phyloP scores from a whole-genome alignment of 2,888 invertebrate species.

The Melanostoma mellinum region DNA sequence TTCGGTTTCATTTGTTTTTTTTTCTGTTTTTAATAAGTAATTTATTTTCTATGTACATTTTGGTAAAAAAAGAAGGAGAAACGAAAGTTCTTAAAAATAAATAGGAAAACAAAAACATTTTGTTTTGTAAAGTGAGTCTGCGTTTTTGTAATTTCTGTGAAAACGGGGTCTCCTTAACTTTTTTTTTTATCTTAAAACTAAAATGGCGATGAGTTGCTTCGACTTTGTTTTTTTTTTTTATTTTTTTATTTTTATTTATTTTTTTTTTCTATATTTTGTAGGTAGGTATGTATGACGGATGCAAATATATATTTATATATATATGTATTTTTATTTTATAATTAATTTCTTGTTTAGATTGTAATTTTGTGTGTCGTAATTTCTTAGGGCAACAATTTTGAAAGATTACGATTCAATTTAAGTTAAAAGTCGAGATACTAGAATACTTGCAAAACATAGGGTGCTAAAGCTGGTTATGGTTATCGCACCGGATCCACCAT shows the following conservation, averaged over 20 bases:
- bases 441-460: slow-evolving; percentile 40
- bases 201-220: slow-evolving; percentile 60
- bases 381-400: slow-evolving; percentile 27
- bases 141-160: slow-evolving; percentile 36
- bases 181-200: slow-evolving; percentile 29
- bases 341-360: slow-evolving; percentile 19
- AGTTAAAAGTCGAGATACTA: slow-evolving; percentile 34
- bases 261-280: slow-evolving; percentile 20
- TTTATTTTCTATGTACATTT: slow-evolving; percentile 56
- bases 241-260: slow-evolving; percentile 62
- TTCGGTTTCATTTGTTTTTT: slow-evolving; percentile 28
- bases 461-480: slow-evolving; percentile 31
- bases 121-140: slow-evolving; percentile 44
- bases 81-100: slow-evolving; percentile 11
- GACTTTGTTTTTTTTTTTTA: slow-evolving; percentile 38
- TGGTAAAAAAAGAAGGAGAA: slow-evolving; percentile 37
- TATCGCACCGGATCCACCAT: slow-evolving; percentile 77
- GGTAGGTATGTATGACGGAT: slow-evolving; percentile 49
- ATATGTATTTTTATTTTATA: slow-evolving; percentile 12
- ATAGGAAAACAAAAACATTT: slow-evolving; percentile 36
- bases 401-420: slow-evolving; percentile 29
- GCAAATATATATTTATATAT: slow-evolving; percentile 33
- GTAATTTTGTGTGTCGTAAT: slow-evolving; percentile 24
- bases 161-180: slow-evolving; percentile 25
- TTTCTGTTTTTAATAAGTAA: no score